phyloP scores from a whole-genome alignment of 1,140 invertebrate genomes.

The Lycorma delicatula region DNA sequence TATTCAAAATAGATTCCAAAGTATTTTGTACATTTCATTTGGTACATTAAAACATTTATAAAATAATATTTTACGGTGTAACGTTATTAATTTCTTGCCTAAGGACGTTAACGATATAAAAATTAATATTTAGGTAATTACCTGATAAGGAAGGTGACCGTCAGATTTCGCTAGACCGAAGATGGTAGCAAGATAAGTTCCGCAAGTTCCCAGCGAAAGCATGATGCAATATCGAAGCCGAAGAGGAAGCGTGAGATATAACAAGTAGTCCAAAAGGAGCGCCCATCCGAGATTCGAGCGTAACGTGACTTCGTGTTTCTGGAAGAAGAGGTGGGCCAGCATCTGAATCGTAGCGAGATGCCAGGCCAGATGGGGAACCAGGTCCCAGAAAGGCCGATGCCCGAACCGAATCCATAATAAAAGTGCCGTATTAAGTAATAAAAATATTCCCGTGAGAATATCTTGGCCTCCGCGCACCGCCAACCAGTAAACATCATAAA shows the following conservation, averaged over 20 bases:
- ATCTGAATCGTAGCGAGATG: slow-evolving; percentile 51
- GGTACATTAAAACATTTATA: too few species aligned
- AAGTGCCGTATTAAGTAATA: slow-evolving; percentile 45
- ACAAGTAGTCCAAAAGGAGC: slow-evolving; percentile 71
- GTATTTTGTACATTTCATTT: too few species aligned
- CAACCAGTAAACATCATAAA: slow-evolving; percentile 57
- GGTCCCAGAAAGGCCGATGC: slow-evolving; percentile 42
- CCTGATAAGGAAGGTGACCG: slow-evolving; percentile 45
- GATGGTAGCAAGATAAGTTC: slow-evolving; percentile 49
- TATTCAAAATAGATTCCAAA: too few species aligned
- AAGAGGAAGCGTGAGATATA: slow-evolving; percentile 73
- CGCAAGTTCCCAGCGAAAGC: slow-evolving; percentile 48
- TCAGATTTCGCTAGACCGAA: slow-evolving; percentile 37
- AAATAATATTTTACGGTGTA: too few species aligned
- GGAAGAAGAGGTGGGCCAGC: slow-evolving; percentile 46
- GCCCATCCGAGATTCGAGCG: slow-evolving; percentile 64
- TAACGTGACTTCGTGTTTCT: slow-evolving; percentile 43
- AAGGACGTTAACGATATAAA: too few species aligned
- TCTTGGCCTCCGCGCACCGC: slow-evolving; percentile 47
- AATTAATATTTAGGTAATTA: slow-evolving; percentile 31
- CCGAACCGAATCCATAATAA: slow-evolving; percentile 43
- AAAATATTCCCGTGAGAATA: slow-evolving; percentile 34
- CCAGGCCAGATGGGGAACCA: slow-evolving; percentile 53
- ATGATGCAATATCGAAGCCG: slow-evolving; percentile 52
- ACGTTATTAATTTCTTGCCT: too few species aligned